Conservation (phyloP, 2,113 vertebrate species). For the Galbula dea region DNA sequence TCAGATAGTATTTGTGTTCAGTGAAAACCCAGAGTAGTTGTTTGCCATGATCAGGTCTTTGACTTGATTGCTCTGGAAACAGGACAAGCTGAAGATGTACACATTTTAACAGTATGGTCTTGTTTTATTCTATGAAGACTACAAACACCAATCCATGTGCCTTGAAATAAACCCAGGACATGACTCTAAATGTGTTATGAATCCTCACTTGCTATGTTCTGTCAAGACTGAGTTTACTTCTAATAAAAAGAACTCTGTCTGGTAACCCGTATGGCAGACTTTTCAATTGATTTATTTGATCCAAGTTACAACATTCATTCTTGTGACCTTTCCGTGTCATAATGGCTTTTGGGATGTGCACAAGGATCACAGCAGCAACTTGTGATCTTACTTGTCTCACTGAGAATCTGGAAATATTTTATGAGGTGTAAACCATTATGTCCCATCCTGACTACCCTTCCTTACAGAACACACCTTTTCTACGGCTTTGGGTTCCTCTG, state of each 20-base stretch:
- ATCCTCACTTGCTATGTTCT: background rate
- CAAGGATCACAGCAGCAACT: background rate
- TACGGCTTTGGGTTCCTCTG: background rate
- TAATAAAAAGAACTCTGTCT: background rate
- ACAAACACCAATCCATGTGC: background rate
- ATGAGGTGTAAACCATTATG: background rate
- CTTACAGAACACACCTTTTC: background rate
- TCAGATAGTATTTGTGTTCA: background rate
- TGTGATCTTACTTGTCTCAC: background rate
- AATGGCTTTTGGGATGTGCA: background rate
- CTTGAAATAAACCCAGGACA: background rate
- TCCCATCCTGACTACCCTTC: background rate
- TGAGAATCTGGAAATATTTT: background rate
- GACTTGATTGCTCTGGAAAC: background rate
- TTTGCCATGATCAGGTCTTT: background rate
- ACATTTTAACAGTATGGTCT: rapidly evolving
- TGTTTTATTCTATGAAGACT: background rate
- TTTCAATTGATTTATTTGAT: background rate
- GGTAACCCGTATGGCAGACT: background rate
- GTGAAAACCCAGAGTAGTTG: background rate
- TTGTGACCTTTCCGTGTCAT: background rate
- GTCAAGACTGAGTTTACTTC: background rate
- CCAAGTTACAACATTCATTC: background rate
- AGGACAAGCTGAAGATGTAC: background rate
- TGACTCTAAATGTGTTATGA: background rate